phyloP scores from a whole-genome alignment of 2,113 vertebrate genomes.

The Daboia siamensis region DNA sequence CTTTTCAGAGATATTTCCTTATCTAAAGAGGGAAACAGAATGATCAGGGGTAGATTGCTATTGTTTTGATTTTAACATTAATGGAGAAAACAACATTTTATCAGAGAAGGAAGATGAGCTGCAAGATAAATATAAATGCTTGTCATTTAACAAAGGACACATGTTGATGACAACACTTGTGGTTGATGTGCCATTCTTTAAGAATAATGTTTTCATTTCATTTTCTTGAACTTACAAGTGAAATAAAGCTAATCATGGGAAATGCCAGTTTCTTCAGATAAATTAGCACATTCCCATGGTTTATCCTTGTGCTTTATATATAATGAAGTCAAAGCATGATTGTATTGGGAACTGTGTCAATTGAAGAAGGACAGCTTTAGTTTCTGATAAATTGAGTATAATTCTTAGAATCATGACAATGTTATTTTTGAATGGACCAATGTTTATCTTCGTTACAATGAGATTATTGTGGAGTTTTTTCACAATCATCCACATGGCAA shows the following conservation, averaged over 20 bases:
- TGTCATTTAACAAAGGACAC: neutral
- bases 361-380: neutral
- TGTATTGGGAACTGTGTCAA: neutral
- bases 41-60: neutral
- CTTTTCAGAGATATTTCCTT: neutral
- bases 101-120: neutral
- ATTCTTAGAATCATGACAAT: neutral
- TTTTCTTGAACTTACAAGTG: neutral
- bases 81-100: neutral
- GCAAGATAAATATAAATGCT: neutral
- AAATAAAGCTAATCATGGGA: neutral
- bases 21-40: neutral
- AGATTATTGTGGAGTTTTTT: neutral
- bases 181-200: neutral
- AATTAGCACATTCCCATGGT: neutral
- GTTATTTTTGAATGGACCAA: neutral
- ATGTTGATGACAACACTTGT: neutral
- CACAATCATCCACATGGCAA: neutral
- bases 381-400: neutral
- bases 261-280: neutral
- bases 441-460: neutral
- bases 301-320: neutral
- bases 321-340: neutral
- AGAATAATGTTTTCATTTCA: neutral
- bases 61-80: neutral